A percentile compares a stretch with the other conserved stretches of the same genome.
Evolutionary conservation across 2,797 vertebrate genomes (phyloP).

Genomic region (Chelonia mydas): DNA sequence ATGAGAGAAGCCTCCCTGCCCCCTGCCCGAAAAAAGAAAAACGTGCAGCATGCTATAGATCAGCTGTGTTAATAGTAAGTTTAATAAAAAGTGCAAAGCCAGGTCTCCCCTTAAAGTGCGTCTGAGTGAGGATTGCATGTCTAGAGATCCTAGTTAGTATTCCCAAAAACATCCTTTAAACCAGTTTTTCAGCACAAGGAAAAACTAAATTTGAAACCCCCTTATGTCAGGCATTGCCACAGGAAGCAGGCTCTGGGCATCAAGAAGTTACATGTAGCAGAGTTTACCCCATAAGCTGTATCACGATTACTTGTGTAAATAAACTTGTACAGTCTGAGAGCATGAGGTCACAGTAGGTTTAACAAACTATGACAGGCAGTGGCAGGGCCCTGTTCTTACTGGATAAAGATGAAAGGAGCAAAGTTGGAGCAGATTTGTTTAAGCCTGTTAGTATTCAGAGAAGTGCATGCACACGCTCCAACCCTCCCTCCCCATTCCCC

Average conservation of each 20-base stretch:
- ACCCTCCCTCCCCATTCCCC: not conserved
- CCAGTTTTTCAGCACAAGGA: not conserved
- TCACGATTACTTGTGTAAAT: not conserved
- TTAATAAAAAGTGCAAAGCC: not conserved
- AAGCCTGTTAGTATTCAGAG: fast-evolving
- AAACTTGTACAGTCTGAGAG: not conserved
- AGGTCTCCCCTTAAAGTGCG: not conserved
- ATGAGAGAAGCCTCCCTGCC: constrained; percentile 6
- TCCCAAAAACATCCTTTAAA: not conserved
- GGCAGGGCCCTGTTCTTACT: not conserved
- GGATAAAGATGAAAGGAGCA: not conserved
- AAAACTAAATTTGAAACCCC: not conserved
- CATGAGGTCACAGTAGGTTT: not conserved
- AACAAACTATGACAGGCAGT: fast-evolving
- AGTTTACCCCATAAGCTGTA: not conserved
- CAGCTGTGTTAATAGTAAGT: not conserved
- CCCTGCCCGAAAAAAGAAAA: not conserved
- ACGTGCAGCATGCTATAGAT: not conserved
- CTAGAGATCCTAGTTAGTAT: not conserved
- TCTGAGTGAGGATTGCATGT: fast-evolving
- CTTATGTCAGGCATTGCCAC: not conserved
- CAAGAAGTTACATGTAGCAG: not conserved
- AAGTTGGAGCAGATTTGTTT: not conserved
- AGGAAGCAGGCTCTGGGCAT: not conserved
- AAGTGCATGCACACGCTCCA: not conserved